Evolutionary conservation across 1,140 invertebrate species (phyloP), one percentile per base, ranked within the genome.

Genomic region (Spodoptera litura): DNA sequence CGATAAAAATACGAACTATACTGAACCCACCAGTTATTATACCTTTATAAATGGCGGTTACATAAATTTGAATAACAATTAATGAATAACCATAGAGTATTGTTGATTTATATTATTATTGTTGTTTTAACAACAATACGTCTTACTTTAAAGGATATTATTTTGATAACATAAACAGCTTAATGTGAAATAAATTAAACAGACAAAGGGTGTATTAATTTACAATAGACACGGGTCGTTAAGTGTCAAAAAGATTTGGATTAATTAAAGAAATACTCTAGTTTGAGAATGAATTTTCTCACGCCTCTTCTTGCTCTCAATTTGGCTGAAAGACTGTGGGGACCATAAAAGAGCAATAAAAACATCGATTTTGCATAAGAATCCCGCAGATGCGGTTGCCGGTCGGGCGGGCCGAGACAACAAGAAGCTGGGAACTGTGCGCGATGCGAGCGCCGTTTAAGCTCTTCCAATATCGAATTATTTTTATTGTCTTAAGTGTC

Each of bases 231-330:
- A 66, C 9, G 15, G 78, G 83, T 82, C 81, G 78, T 86, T 86
- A 85, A 86, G 80, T 79, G 81, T 5, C 86, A 89, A 88, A 87
- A 87, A 56, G 82, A 81, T 76, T 64, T 12, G 38, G 75, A 84
- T 86, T 91, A 89, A 91, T 90, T 89, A 90, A 88, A 87, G 88
- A 88, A 89, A 86, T 85, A 84, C 78, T 89, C 86, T 89, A 85
- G 85, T 82, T 87, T 79, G 66, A 78, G 83, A 88, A 85, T 83
- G 82, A 87, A 86, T 86, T 83, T 81, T 84, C 74, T 86, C 84
- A 86, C 87, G 86, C 87, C 82, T 84, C 82, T 79, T 82, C 83
- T 86, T 88, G 77, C 81, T 88, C 85, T 86, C 82, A 86, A 88
- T 88, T 89, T 87, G 84, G 83, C 81, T 78, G 78, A 86, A 87